Conservation (phyloP, 2,113 vertebrate genomes). For the Nyctereutes procyonoides region DNA sequence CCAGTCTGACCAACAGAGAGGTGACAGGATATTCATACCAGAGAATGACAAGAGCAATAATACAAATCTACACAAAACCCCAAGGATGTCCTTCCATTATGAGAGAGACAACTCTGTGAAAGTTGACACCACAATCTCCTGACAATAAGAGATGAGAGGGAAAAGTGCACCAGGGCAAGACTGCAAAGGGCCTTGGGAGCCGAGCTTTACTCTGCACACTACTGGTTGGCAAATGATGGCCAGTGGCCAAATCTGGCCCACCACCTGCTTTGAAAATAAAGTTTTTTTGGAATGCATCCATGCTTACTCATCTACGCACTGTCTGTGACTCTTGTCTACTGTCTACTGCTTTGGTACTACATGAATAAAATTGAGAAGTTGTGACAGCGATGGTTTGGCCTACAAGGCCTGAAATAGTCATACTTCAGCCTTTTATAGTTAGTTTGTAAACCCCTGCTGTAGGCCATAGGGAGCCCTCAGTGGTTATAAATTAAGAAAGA, state of each 20-base stretch:
- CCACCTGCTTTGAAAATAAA: neutral
- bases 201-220: neutral
- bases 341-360: neutral
- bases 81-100: neutral
- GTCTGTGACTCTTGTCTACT: neutral
- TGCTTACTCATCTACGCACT: neutral
- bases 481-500: neutral
- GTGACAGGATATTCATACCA: neutral
- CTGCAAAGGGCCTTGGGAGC: neutral
- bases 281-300: neutral
- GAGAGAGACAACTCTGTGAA: neutral
- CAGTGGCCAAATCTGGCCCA: too few species aligned
- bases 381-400: neutral
- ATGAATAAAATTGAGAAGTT: neutral
- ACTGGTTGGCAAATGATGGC: neutral
- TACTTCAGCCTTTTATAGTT: neutral
- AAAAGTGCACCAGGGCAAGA: too few species aligned
- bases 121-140: neutral
- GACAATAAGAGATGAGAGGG: neutral
- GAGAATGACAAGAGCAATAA: neutral
- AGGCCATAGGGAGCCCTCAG: neutral
- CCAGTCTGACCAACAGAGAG: neutral
- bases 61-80: neutral
- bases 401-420: neutral
- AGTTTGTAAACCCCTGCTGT: neutral